These are phyloP conservation scores for Entomobrya multifasciata DNA, from an alignment of 2,888 invertebrate species.

Conservation along the genomic window DNA sequence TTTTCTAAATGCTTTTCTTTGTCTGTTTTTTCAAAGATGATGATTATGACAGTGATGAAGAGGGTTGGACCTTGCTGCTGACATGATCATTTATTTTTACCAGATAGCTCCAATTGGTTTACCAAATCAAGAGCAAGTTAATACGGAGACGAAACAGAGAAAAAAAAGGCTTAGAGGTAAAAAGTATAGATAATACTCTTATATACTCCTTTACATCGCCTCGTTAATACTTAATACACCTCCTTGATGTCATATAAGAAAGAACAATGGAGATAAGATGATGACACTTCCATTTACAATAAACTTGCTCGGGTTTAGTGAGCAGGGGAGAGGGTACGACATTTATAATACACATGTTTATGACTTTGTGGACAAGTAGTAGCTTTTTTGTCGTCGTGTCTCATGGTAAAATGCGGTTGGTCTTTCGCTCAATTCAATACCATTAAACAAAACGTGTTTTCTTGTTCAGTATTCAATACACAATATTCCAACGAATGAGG, in stretches of 20 bases:
- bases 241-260: slow-evolving; percentile 19
- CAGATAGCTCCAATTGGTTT: slow-evolving; percentile 61
- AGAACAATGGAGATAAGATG: slow-evolving; percentile 52
- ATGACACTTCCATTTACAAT: slow-evolving; percentile 50
- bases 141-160: not conserved
- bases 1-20: slow-evolving; percentile 46
- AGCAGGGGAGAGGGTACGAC: not conserved
- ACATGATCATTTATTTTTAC: slow-evolving; percentile 77
- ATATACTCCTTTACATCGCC: not conserved
- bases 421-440: too few species aligned
- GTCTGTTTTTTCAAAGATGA: slow-evolving; percentile 55
- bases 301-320: not conserved
- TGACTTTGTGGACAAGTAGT: not conserved
- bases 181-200: not conserved
- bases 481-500: too few species aligned
- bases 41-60: slow-evolving; percentile 69
- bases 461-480: not conserved
- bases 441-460: not conserved
- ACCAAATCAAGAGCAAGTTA: slow-evolving; percentile 70
- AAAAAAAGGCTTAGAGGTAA: slow-evolving; percentile 28
- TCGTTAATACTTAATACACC: not conserved
- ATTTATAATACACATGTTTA: not conserved
- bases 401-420: not conserved
- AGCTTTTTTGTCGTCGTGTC: not conserved
- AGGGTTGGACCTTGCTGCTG: slow-evolving; percentile 72